phyloP scores from a whole-genome alignment of 2,888 invertebrate genomes.

The Hanleya hanleyi region DNA sequence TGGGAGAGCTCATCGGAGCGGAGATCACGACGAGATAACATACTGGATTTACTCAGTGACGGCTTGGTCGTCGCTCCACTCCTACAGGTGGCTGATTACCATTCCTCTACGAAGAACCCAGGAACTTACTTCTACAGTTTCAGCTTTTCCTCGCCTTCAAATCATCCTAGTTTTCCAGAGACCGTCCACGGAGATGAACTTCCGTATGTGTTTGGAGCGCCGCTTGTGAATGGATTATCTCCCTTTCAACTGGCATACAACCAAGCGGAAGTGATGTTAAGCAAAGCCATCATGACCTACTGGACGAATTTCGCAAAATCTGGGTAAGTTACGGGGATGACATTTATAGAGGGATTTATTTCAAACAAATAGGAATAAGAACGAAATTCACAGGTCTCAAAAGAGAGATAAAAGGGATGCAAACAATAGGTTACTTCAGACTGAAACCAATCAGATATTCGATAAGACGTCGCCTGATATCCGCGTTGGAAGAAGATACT shows the following conservation, averaged over 20 bases:
- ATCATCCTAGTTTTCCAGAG: slow-evolving; percentile 10
- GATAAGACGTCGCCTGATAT: no score
- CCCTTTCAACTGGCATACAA: slow-evolving; percentile 64
- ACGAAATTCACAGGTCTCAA: no score
- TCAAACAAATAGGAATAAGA: no score
- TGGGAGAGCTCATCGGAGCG: slow-evolving; percentile 82
- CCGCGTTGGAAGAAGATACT: no score
- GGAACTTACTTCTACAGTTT: slow-evolving; percentile 72
- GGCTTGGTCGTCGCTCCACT: slow-evolving; percentile 89
- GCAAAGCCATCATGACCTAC: slow-evolving; percentile 68
- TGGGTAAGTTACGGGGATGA: no score
- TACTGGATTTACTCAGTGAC: slow-evolving; percentile 90
- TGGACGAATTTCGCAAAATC: slow-evolving; percentile 72
- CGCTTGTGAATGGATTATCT: slow-evolving; percentile 65
- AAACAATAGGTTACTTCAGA: no score
- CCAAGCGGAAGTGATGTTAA: slow-evolving; percentile 60
- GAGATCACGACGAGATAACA: slow-evolving; percentile 88
- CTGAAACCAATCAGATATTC: no score
- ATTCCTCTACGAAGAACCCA: slow-evolving; percentile 80
- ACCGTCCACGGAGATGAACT: slow-evolving; percentile 66
- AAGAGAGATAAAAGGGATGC: no score
- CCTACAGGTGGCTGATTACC: slow-evolving; percentile 90
- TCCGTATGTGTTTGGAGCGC: slow-evolving; percentile 70
- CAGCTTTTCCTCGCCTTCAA: slow-evolving; percentile 87
- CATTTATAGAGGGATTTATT: no score